Evolutionary conservation across 2,888 invertebrate genomes (phyloP).

Genomic region (Drosophila robusta): DNA sequence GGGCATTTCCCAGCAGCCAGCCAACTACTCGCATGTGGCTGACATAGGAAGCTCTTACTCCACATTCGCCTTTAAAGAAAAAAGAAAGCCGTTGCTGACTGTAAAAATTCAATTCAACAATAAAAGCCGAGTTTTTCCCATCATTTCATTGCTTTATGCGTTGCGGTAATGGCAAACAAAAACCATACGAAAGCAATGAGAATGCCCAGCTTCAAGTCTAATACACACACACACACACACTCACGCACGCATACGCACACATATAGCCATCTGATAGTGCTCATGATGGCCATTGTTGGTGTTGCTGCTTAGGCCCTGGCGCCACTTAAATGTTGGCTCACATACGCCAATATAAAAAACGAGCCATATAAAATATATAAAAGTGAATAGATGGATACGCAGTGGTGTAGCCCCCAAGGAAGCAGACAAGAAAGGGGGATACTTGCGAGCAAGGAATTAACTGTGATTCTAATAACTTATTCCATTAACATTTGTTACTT

Average conservation of each 20-base stretch:
- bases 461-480: too few relatives aligned
- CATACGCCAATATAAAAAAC: conserved; percentile 52
- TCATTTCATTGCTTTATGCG: conserved; percentile 18
- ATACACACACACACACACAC: conserved; percentile 1
- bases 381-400: conserved; percentile 31
- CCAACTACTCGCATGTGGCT: conserved; percentile 18
- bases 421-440: background rate
- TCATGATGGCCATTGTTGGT: conserved; percentile 46
- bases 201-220: conserved; percentile 26
- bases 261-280: conserved; percentile 57
- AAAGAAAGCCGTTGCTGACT: conserved; percentile 8
- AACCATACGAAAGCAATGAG: conserved; percentile 43
- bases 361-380: conserved; percentile 66
- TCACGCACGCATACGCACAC: too few relatives aligned
- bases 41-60: conserved; percentile 14
- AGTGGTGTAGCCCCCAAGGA: conserved; percentile 26
- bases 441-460: background rate
- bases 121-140: conserved; percentile 25
- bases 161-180: conserved; percentile 45
- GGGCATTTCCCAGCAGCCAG: background rate
- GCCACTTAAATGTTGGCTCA: conserved; percentile 76
- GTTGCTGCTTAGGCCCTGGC: conserved; percentile 55
- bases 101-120: conserved; percentile 48
- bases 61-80: conserved; percentile 42
- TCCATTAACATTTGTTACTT: too few relatives aligned